phyloP scores from a whole-genome alignment of 2,797 vertebrate genomes.

The Phataginus tricuspis region DNA sequence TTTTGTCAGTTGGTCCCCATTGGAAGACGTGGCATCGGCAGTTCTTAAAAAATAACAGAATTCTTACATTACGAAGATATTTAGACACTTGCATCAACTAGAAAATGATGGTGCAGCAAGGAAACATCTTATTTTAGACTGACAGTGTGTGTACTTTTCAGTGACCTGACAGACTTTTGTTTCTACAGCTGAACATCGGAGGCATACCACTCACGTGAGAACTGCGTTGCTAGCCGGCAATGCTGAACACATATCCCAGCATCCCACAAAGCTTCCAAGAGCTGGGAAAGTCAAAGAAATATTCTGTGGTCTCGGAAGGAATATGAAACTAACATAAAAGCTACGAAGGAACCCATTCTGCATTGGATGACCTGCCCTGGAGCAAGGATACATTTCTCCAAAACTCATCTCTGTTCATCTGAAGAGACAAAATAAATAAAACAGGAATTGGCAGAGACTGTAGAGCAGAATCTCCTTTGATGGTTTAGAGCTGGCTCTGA shows the following conservation, averaged over 20 bases:
- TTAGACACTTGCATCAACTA: not conserved
- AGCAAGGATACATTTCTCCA: not conserved
- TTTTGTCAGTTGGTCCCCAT: accelerated
- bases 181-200: accelerated
- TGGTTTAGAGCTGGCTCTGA: accelerated
- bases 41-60: not conserved
- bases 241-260: accelerated
- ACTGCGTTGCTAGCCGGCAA: not conserved
- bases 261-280: not conserved
- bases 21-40: accelerated
- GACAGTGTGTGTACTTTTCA: accelerated
- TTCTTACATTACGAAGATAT: not conserved
- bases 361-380: accelerated
- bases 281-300: not conserved
- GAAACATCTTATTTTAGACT: no score
- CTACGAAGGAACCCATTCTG: not conserved
- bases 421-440: not conserved
- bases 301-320: not conserved
- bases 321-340: not conserved
- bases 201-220: not conserved
- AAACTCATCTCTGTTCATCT: not conserved
- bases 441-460: accelerated
- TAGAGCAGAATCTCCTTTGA: no score
- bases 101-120: no score
- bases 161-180: not conserved